Percentiles rank a stretch among this genome's conserved stretches.
Conservation (phyloP, 2,888 invertebrate species). For the Synergus laeviventris region DNA sequence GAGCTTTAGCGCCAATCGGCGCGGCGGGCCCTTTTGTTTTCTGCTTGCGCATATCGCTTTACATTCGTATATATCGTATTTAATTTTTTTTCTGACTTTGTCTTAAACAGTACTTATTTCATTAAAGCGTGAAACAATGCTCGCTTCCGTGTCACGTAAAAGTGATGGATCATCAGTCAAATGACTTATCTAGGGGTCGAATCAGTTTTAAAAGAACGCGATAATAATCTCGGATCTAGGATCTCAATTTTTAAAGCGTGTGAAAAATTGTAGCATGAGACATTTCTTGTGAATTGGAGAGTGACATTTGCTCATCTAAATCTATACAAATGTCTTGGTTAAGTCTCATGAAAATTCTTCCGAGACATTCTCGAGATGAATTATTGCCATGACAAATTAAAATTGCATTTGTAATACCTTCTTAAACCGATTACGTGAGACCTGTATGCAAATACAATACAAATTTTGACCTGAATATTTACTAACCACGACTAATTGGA, state of each 20-base stretch:
- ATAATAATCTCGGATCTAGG: not conserved
- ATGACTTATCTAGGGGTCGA: not conserved
- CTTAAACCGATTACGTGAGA: not conserved
- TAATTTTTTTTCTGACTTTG: conserved; percentile 14
- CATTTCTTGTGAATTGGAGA: not conserved
- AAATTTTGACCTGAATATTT: not conserved
- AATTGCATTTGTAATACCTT: not conserved
- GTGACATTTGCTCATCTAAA: not conserved
- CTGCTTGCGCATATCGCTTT: conserved; percentile 14
- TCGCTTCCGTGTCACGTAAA: conserved; percentile 5
- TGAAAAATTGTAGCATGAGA: not conserved
- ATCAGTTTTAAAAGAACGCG: not conserved
- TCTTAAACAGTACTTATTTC: conserved; percentile 10
- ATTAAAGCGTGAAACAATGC: not conserved
- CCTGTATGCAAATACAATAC: not conserved
- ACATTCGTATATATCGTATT: conserved; percentile 10
- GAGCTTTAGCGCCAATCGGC: conserved; percentile 38
- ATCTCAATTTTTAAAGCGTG: not conserved
- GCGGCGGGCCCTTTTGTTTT: conserved; percentile 35
- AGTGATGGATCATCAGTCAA: not conserved
- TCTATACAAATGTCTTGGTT: not conserved
- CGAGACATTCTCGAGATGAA: not conserved
- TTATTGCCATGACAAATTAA: not conserved
- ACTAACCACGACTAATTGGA: not conserved
- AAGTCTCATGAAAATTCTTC: not conserved